A percentile compares a stretch with the other conserved stretches of the same genome.
Conservation (phyloP, 2,113 vertebrate genomes). For the Laticauda laticaudata region DNA sequence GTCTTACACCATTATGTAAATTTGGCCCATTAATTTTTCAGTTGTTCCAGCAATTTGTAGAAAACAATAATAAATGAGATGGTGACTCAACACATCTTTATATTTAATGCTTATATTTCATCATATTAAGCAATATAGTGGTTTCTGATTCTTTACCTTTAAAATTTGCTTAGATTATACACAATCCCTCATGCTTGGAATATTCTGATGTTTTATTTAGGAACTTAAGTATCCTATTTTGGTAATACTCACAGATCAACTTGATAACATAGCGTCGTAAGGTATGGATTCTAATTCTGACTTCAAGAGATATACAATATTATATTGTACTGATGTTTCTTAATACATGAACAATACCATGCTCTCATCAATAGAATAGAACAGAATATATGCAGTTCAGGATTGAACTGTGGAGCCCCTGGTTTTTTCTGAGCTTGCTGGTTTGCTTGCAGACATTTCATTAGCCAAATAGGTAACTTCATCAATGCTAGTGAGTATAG, state of each 20-base stretch:
- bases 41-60: not conserved
- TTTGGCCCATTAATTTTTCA: not conserved
- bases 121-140: not conserved
- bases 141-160: not conserved
- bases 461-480: not conserved
- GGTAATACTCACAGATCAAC: rapidly evolving
- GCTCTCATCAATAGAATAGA: not conserved
- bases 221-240: rapidly evolving
- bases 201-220: not conserved
- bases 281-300: not conserved
- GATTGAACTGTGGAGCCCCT: not conserved
- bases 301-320: not conserved
- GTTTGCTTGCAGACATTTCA: not conserved
- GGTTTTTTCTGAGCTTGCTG: not conserved
- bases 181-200: not conserved
- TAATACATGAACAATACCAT: not conserved
- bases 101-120: not conserved
- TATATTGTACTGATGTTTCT: not conserved
- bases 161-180: not conserved
- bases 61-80: not conserved
- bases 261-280: not conserved
- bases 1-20: not conserved
- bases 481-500: not conserved
- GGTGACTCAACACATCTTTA: not conserved
- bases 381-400: not conserved